These are phyloP conservation scores for Hyperopisus bebe DNA, from an alignment of 2,113 vertebrate species.

Conservation along the genomic window DNA sequence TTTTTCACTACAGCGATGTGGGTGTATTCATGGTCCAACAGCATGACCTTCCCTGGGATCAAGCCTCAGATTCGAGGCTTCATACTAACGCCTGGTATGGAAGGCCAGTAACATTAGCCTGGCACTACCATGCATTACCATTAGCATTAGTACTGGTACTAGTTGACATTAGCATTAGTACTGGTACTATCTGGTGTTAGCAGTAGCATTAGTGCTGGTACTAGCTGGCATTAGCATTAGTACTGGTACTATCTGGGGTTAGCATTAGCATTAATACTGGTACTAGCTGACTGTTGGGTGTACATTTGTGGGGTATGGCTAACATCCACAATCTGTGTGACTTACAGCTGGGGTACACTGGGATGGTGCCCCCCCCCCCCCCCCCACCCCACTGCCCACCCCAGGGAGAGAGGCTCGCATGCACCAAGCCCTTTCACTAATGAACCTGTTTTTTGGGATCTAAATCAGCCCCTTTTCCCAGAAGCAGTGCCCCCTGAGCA, in stretches of 20 bases:
- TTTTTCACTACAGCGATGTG: not conserved
- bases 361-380: not conserved
- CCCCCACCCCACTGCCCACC: not conserved
- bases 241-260: not conserved
- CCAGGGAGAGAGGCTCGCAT: not conserved
- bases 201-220: not conserved
- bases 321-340: not conserved
- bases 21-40: not conserved
- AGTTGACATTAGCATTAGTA: not conserved
- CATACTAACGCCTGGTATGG: not conserved
- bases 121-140: not conserved
- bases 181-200: too few relatives aligned
- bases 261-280: not conserved
- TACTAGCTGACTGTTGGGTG: not conserved
- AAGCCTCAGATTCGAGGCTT: not conserved
- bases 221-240: not conserved
- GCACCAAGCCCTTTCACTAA: not conserved
- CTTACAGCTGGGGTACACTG: not conserved
- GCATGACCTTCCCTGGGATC: not conserved
- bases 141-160: not conserved
- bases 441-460: not conserved
- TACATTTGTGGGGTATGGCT: not conserved
- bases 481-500: not conserved
- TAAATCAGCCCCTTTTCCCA: not conserved
- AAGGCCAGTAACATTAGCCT: not conserved